A percentile compares a stretch with the other conserved stretches of the same genome.
Evolutionary conservation across 1,140 invertebrate genomes (phyloP).

Genomic region (Leptinotarsa lineolata): DNA sequence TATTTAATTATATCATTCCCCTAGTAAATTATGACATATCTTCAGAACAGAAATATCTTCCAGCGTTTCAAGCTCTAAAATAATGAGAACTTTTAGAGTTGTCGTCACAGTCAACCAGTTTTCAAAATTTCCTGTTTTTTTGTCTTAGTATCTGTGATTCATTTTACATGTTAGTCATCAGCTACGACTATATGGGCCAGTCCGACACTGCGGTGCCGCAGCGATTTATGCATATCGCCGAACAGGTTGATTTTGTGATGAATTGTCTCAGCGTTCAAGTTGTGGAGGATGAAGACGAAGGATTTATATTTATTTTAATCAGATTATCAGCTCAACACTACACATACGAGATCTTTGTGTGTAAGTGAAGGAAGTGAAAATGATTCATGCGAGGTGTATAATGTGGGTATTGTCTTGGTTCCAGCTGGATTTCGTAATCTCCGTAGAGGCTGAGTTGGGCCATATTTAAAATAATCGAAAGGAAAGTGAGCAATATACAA

Average conservation of each 20-base stretch:
- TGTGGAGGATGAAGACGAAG: not conserved
- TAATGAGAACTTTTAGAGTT: not conserved
- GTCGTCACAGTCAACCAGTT: not conserved
- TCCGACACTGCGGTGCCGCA: not conserved
- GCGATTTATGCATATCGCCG: not conserved
- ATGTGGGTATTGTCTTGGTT: no score
- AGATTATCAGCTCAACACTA: constrained; percentile 3
- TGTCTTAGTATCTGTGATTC: not conserved
- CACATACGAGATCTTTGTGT: not conserved
- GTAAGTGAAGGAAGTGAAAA: not conserved
- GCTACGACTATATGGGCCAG: not conserved
- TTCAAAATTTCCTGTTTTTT: not conserved
- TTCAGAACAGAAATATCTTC: no score
- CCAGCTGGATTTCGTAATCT: no score
- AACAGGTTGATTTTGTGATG: constrained; percentile 6
- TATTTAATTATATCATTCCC: no score
- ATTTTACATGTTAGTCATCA: not conserved
- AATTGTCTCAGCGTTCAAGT: not conserved
- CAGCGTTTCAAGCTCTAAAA: not conserved
- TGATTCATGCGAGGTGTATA: not conserved
- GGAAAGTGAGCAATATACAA: no score
- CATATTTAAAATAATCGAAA: no score
- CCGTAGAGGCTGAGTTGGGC: no score
- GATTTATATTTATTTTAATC: not conserved
- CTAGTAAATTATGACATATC: no score